Evolutionary conservation across 2,888 invertebrate genomes (phyloP), one percentile per base, ranked within the genome.

Genomic region (Amiota communis): DNA sequence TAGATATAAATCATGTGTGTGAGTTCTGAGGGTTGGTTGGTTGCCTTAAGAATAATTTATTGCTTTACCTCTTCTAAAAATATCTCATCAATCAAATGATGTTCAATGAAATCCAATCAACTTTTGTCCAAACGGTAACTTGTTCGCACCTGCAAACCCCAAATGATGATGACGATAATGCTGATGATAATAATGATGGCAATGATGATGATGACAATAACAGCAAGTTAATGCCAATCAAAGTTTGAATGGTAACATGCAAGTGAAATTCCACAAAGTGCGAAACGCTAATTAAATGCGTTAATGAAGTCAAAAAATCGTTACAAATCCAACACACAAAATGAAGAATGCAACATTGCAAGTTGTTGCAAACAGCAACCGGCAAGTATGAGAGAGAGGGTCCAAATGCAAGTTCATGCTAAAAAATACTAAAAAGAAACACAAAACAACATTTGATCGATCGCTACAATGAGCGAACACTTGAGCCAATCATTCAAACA

Each of bases 261-360:
- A 68, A 68, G 53, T 53, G 67, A 68, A 68, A 70, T 70, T 46
- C 61, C 20, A 20, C 63, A 63, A 71, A 71, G 71, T 64, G 71
- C 51, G 63, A 71, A 72, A 72, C 71, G 65, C 71, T 72, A 72
- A 72, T 72, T 72, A 72, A 59, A 46, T 57, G 56, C 53, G 65
- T 72, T 72, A 72, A 72, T 65, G 57, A 56, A 72, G 71, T 72
- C 71, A 72, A 63, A n/a, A 36, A 59, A 59, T 20, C 11, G 17
- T 59, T 36, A 36, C 36, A 36, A 36, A 36, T 36, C 4, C 36
- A 36, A 36, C 36, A 36, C 36, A 36, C 36, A 36, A 36, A 36
- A 36, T 36, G 36, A 36, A 36, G 13, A 56, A 9, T 9, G 56
- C 53, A 1, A 49, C 53, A 36, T 53, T 69, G 69, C 48, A 56